Conservation (phyloP, 2,113 vertebrate genomes). For the Oenanthe oenanthe region DNA sequence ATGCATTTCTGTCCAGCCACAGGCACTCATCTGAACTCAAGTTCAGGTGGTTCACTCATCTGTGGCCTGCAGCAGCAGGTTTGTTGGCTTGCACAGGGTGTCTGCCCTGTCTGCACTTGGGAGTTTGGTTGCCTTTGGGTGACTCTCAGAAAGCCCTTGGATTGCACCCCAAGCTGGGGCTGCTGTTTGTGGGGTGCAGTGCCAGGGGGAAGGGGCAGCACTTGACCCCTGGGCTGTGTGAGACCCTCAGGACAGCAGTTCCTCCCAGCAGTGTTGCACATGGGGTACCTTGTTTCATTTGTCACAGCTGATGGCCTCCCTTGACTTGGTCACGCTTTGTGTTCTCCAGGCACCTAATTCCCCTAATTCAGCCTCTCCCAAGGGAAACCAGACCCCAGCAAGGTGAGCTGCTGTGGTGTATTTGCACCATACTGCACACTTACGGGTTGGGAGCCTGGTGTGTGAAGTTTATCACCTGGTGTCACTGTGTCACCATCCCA, state of each 20-base stretch:
- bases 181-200: neutral
- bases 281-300: accelerated
- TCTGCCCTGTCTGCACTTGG: neutral
- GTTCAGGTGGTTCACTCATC: neutral
- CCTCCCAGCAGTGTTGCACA: neutral
- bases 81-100: neutral
- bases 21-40: accelerated
- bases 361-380: neutral
- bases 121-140: neutral
- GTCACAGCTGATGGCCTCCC: accelerated
- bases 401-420: neutral
- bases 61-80: neutral
- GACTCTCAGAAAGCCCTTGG: neutral
- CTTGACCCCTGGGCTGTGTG: neutral
- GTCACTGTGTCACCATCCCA: neutral
- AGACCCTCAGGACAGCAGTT: accelerated
- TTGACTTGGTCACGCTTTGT: neutral
- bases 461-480: neutral
- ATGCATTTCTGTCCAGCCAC: neutral
- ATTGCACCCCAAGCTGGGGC: neutral
- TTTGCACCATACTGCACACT: accelerated
- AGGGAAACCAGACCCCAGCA: neutral
- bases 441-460: accelerated
- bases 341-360: neutral
- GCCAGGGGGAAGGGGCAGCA: neutral